Evolutionary conservation across 2,113 vertebrate genomes (phyloP), one percentile per base, ranked within the genome.

Genomic region (Chaetodon trifascialis): DNA sequence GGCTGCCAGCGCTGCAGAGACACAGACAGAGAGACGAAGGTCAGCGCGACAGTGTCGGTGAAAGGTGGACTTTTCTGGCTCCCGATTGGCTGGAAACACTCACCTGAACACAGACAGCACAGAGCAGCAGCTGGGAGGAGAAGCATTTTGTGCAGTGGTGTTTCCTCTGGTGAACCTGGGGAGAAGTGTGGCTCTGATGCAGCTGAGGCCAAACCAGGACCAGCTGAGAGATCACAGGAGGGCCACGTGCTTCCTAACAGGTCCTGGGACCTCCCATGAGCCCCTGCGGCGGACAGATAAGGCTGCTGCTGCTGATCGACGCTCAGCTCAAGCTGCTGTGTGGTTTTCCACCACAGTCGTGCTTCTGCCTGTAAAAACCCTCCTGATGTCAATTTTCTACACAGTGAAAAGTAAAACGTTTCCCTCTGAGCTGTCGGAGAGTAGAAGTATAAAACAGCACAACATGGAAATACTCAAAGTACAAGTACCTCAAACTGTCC

Each of bases 201-300:
- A 74, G 75, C 85, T 42, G 80, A 86, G 85, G 74, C 55, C 79
- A 58, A 82, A 82, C 75, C 3, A 83, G 80, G 85, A 86, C 73
- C 55, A 77, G 73, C 73, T 76, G 83, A 2, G 51, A 76, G 55
- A 63, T 73, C 55, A 79, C 70, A 84, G 21, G 1, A 75, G 79
- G 79, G 0, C 55, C 71, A 44, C 0, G 0, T 86, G 80, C 34
- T 77, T 84, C 76, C 73, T 60, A 38, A 11, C 44, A 52, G 44
- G 8, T 12, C 73, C 47, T 85, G 66, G 76, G 16, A 72, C 14
- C 67, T 85, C 83, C 73, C 73, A 78, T 81, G 78, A 82, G 40
- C 56, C 56, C 30, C 0, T 44, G 65, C 58, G n/a, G 21, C 16
- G 4, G 2, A 73, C 54, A 60, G 34, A 49, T 21, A 17, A 23